These are phyloP conservation scores for Microplitis mediator DNA, from an alignment of 1,140 invertebrate genomes.

Conservation along the genomic window DNA sequence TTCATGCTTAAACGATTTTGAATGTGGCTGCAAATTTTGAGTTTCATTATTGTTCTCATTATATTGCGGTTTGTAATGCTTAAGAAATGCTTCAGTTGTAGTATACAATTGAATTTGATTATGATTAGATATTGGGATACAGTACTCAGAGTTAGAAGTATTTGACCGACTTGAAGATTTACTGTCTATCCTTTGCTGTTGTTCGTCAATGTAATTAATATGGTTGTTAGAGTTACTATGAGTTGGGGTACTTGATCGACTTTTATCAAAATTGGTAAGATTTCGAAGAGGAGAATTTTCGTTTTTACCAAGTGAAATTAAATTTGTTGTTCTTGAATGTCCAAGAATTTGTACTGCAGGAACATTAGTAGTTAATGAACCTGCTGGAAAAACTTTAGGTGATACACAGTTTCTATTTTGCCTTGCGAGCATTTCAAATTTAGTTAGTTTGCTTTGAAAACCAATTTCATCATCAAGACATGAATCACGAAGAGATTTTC, in stretches of 20 bases:
- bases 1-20: conserved; percentile 26
- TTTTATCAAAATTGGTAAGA: conserved; percentile 50
- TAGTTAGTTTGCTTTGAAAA: conserved; percentile 56
- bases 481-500: conserved; percentile 59
- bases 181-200: conserved; percentile 15
- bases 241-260: conserved; percentile 42
- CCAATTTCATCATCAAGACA: conserved; percentile 63
- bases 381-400: conserved; percentile 78
- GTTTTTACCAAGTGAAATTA: conserved; percentile 46
- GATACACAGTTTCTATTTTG: conserved; percentile 64
- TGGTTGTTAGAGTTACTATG: conserved; percentile 7
- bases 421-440: conserved; percentile 58
- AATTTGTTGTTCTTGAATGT: conserved; percentile 52
- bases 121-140: conserved; percentile 38
- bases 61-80: conserved; percentile 43
- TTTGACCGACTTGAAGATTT: conserved; percentile 32
- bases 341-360: conserved; percentile 79
- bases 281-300: conserved; percentile 47
- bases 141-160: conserved; percentile 30
- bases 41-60: conserved; percentile 49
- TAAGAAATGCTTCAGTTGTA: conserved; percentile 45
- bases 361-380: conserved; percentile 77
- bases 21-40: not conserved
- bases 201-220: conserved; percentile 16
- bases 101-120: conserved; percentile 50